Evolutionary conservation across 2,888 invertebrate species (phyloP).

Genomic region (Melipona bicolor): DNA sequence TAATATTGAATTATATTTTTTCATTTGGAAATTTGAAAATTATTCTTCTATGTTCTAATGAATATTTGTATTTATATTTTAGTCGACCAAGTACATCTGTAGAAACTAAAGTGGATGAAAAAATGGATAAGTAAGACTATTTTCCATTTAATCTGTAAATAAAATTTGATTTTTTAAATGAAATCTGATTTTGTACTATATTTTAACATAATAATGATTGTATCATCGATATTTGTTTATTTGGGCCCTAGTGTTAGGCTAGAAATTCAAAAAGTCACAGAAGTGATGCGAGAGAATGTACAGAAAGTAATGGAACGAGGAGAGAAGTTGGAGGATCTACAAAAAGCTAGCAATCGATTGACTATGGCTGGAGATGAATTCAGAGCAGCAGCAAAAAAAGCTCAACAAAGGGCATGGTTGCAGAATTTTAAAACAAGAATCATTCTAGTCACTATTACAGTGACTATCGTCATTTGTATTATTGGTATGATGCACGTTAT

Average conservation of each 20-base stretch:
- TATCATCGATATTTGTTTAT: background rate
- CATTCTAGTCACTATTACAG: constrained; percentile 73
- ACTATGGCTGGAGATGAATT: constrained; percentile 79
- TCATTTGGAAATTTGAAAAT: too few species aligned
- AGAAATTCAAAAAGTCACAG: constrained; percentile 83
- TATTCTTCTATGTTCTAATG: background rate
- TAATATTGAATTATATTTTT: background rate
- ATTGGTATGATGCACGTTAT: constrained; percentile 74
- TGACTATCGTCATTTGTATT: constrained; percentile 77
- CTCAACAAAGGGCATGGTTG: constrained; percentile 80
- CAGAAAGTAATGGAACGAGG: constrained; percentile 83
- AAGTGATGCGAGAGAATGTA: constrained; percentile 82
- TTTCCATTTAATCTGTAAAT: constrained; percentile 23
- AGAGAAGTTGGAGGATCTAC: constrained; percentile 81
- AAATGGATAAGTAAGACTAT: constrained; percentile 73
- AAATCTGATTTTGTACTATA: background rate
- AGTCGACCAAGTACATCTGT: constrained; percentile 76
- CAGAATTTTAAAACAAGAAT: constrained; percentile 79
- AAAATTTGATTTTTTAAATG: background rate
- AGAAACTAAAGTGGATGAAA: constrained; percentile 62
- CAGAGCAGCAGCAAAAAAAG: constrained; percentile 79
- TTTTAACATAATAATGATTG: background rate
- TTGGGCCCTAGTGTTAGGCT: constrained; percentile 76
- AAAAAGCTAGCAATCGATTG: constrained; percentile 81
- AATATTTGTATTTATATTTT: constrained; percentile 24